Evolutionary conservation across 1,140 invertebrate species (phyloP).

Genomic region (Megathymus violae): DNA sequence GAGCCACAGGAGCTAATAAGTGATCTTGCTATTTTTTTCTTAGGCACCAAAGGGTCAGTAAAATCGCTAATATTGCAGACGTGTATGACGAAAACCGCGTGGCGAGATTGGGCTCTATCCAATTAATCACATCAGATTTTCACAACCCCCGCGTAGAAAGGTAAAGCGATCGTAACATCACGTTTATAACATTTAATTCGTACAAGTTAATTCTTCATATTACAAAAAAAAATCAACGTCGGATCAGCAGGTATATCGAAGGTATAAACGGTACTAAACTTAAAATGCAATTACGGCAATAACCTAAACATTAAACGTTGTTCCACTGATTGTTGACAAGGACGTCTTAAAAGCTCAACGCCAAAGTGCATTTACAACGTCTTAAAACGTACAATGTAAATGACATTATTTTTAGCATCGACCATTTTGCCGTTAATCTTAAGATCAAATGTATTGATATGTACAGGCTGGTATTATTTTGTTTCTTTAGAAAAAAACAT

Average conservation of each 20-base stretch:
- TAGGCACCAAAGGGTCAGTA: too few species aligned
- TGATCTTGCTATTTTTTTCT: too few species aligned
- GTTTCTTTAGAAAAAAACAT: too few species aligned
- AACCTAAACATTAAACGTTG: slow-evolving; percentile 8
- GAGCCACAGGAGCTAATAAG: too few species aligned
- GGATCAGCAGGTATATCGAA: neutral
- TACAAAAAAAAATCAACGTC: neutral
- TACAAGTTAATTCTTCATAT: too few species aligned
- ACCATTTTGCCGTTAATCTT: slow-evolving; percentile 34
- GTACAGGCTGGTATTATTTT: slow-evolving; percentile 12
- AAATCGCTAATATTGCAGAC: too few species aligned
- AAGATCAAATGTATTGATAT: slow-evolving; percentile 19
- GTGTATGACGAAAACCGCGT: too few species aligned
- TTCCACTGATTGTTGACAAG: slow-evolving; percentile 27
- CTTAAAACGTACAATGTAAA: slow-evolving; percentile 31
- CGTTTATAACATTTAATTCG: too few species aligned
- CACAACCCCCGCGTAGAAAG: too few species aligned
- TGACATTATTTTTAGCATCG: slow-evolving; percentile 34
- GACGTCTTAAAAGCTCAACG: slow-evolving; percentile 17
- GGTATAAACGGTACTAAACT: slow-evolving; percentile 12
- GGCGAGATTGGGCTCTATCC: too few species aligned
- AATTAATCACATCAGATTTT: too few species aligned
- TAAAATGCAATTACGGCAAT: slow-evolving; percentile 19
- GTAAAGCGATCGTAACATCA: too few species aligned
- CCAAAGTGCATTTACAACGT: slow-evolving; percentile 16